Evolutionary conservation across 2,113 vertebrate species (phyloP).

Genomic region (Planiliza haematocheilus): DNA sequence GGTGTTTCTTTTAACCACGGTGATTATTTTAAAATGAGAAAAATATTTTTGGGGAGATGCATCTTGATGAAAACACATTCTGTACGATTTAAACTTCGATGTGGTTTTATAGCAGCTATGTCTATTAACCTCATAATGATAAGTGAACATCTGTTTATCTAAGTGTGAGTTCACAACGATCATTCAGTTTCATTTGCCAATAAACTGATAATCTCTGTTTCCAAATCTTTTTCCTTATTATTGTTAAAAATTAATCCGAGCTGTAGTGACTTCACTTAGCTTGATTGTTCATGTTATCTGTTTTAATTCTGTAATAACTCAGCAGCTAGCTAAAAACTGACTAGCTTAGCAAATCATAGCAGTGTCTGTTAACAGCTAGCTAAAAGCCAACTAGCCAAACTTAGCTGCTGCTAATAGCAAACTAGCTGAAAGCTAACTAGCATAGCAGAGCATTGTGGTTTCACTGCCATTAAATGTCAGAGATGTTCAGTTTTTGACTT

Average conservation of each 20-base stretch:
- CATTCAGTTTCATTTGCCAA: conserved; percentile 64
- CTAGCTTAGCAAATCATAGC: too few species aligned
- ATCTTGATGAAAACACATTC: conserved; percentile 10
- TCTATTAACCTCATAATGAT: conserved; percentile 47
- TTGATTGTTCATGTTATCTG: conserved; percentile 2
- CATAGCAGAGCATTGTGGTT: too few species aligned
- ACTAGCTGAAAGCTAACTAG: too few species aligned
- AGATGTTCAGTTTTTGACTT: too few species aligned
- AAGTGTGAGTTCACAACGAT: conserved; percentile 57
- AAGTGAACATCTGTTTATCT: conserved; percentile 25
- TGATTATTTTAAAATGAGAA: conserved; percentile 22
- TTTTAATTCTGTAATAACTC: background rate
- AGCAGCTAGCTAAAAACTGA: too few species aligned
- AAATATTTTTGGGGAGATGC: conserved; percentile 24
- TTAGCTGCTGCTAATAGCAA: too few species aligned
- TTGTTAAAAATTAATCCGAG: too few species aligned
- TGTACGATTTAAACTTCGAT: conserved; percentile 33
- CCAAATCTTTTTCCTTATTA: too few species aligned
- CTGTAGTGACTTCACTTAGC: too few species aligned
- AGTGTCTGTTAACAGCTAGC: too few species aligned
- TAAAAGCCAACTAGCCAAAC: too few species aligned
- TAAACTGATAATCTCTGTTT: conserved; percentile 56
- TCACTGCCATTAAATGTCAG: too few species aligned
- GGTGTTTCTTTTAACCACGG: conserved; percentile 25
- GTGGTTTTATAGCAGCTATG: conserved; percentile 49